Evolutionary conservation across 2,113 vertebrate genomes (phyloP).

Genomic region (Grammomys surdaster): DNA sequence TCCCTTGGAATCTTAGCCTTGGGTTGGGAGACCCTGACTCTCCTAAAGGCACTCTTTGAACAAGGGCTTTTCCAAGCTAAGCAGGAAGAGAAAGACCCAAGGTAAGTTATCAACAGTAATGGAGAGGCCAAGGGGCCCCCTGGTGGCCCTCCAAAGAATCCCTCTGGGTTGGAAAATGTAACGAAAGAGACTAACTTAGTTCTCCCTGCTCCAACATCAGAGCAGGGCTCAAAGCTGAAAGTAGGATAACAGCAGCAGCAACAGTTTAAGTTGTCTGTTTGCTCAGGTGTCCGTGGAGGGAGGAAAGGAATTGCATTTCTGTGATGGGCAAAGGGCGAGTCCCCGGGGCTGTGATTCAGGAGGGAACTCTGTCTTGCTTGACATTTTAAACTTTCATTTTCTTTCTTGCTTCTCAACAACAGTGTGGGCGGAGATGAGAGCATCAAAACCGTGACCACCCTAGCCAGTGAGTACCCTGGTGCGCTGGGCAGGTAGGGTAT

Average conservation of each 20-base stretch:
- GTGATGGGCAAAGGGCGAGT: background rate
- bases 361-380: background rate
- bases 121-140: rapidly evolving
- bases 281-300: background rate
- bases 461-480: conserved; percentile 85
- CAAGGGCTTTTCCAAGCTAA: background rate
- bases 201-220: background rate
- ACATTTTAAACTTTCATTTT: background rate
- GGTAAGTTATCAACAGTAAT: background rate
- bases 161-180: background rate
- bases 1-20: background rate
- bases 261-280: background rate
- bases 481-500: background rate
- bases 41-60: background rate
- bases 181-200: background rate
- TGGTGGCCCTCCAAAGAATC: background rate
- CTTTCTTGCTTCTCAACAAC: conserved; percentile 45
- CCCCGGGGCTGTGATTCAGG: background rate
- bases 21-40: background rate
- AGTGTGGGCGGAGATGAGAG: conserved; percentile 87
- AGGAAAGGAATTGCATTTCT: background rate
- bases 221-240: background rate
- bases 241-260: background rate
- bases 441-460: conserved; percentile 84
- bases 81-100: background rate